Conservation (phyloP, 2,888 invertebrate species). For the Patella ulyssiponensis region DNA sequence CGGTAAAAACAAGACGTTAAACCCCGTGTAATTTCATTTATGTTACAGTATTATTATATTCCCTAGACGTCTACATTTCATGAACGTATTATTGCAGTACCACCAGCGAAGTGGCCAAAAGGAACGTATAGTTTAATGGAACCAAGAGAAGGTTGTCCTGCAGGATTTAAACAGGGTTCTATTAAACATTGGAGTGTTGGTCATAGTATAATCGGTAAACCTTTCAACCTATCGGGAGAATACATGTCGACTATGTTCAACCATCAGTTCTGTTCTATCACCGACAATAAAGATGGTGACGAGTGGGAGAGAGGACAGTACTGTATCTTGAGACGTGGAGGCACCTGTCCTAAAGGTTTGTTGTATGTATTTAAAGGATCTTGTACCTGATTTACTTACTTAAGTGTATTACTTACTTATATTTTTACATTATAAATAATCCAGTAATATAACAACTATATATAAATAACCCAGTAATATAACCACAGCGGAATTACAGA, state of each 20-base stretch:
- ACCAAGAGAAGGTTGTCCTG: not conserved
- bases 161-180: conserved; percentile 3
- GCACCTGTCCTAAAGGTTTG: conserved; percentile 17
- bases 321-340: conserved; percentile 20
- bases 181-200: not conserved
- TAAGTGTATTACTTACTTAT: not conserved
- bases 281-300: not conserved
- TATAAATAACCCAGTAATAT: no score
- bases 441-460: no score
- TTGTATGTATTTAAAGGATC: no score
- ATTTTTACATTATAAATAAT: no score
- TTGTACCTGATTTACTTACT: no score
- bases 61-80: no score
- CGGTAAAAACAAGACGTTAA: no score
- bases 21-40: no score
- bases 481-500: not conserved
- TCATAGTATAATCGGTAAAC: not conserved
- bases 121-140: not conserved
- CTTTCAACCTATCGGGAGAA: conserved; percentile 14
- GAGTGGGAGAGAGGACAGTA: conserved; percentile 18
- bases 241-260: not conserved
- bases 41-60: no score
- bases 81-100: no score
- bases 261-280: conserved; percentile 18
- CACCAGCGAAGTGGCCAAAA: not conserved